A percentile compares a stretch with the other conserved stretches of the same genome.
Conservation (phyloP, 1,140 invertebrate species). For the Ceratitis capitata region DNA sequence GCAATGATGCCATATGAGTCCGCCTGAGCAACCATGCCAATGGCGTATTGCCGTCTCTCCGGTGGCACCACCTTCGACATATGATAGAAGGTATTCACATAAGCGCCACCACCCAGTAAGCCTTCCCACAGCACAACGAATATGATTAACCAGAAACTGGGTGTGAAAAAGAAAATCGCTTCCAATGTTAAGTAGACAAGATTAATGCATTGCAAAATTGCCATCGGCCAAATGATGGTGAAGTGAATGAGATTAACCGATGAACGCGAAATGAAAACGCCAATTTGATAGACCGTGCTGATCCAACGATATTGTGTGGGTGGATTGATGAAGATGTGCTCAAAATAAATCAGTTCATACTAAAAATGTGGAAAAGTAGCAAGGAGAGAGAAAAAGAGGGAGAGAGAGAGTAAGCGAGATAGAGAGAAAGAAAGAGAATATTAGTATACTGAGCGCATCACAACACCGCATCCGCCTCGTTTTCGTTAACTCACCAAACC, state of each 20-base stretch:
- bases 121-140: slow-evolving; percentile 83
- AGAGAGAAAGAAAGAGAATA: neutral
- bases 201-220: slow-evolving; percentile 80
- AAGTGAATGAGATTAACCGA: slow-evolving; percentile 81
- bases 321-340: slow-evolving; percentile 72
- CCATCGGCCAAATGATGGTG: slow-evolving; percentile 78
- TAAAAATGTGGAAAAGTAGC: slow-evolving; percentile 64
- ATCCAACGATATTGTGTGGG: slow-evolving; percentile 83
- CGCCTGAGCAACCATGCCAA: slow-evolving; percentile 78
- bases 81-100: slow-evolving; percentile 87
- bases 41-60: slow-evolving; percentile 71
- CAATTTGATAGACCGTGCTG: slow-evolving; percentile 86
- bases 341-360: slow-evolving; percentile 82
- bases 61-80: slow-evolving; percentile 76
- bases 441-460: neutral
- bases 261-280: slow-evolving; percentile 87
- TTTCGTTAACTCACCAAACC: slow-evolving; percentile 79
- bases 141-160: slow-evolving; percentile 80
- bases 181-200: slow-evolving; percentile 75
- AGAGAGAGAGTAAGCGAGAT: neutral
- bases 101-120: slow-evolving; percentile 82
- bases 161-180: slow-evolving; percentile 77
- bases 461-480: no score
- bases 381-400: neutral
- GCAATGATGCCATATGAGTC: slow-evolving; percentile 80